A percentile compares a stretch with the other conserved stretches of the same genome.
Evolutionary conservation across 2,113 vertebrate genomes (phyloP).

Genomic region (Calidris pygmaea): DNA sequence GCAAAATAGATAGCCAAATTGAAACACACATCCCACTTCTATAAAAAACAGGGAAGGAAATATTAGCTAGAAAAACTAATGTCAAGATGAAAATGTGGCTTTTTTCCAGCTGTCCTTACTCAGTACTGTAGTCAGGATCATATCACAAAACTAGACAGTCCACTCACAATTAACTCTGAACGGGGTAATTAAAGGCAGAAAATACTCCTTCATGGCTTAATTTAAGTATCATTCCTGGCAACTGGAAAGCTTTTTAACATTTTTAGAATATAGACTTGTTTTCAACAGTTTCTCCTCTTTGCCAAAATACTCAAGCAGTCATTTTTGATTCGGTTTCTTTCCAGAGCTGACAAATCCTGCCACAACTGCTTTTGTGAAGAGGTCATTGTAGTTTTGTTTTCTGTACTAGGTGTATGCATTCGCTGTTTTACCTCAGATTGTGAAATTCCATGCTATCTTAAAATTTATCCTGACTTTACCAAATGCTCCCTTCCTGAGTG

Average conservation of each 20-base stretch:
- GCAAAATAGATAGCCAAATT: conserved; percentile 20
- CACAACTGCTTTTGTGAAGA: background rate
- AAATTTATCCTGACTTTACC: background rate
- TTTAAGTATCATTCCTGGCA: conserved; percentile 11
- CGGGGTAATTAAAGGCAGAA: background rate
- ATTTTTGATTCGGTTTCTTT: background rate
- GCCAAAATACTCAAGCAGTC: background rate
- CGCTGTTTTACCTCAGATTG: background rate
- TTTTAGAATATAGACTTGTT: background rate
- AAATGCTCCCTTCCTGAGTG: background rate
- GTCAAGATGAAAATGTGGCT: background rate
- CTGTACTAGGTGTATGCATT: background rate
- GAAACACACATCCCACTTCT: background rate
- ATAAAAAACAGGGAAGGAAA: background rate
- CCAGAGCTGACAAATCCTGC: background rate
- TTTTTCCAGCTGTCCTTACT: background rate
- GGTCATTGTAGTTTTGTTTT: background rate
- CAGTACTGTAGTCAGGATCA: background rate
- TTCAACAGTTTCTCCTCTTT: background rate
- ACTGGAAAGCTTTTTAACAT: background rate
- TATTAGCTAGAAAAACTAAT: background rate
- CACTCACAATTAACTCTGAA: background rate
- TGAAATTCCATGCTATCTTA: background rate
- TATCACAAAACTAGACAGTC: background rate
- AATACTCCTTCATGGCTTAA: background rate